Conservation (phyloP, 2,113 vertebrate species). For the crab-eating macaque (Macaca fascicularis) region DNA sequence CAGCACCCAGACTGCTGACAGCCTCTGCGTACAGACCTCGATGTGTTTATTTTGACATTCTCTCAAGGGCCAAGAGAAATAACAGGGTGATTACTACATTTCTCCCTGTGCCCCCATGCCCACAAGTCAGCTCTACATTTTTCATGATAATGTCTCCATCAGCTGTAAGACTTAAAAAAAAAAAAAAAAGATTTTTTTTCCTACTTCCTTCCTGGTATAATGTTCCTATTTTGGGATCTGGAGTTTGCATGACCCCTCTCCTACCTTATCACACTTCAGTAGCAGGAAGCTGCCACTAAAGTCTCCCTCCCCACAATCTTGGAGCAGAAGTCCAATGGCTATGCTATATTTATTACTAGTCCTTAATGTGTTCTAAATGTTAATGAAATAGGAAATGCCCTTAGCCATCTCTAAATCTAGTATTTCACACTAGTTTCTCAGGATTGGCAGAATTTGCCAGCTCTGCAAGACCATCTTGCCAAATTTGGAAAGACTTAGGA, state of each 20-base stretch:
- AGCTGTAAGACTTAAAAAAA: not conserved
- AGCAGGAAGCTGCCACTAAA: not conserved
- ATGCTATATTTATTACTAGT: slow-evolving; percentile 6
- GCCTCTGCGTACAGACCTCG: not conserved
- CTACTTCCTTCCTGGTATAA: not conserved
- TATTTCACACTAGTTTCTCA: slow-evolving; percentile 37
- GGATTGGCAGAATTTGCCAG: slow-evolving; percentile 3
- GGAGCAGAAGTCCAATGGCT: not conserved
- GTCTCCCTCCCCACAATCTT: not conserved
- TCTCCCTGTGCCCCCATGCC: not conserved
- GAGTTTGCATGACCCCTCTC: not conserved
- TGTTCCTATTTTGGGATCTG: slow-evolving; percentile 18
- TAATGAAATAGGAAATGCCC: slow-evolving; percentile 56
- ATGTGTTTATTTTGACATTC: slow-evolving; percentile 44
- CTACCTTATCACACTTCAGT: not conserved
- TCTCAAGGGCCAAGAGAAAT: slow-evolving; percentile 46
- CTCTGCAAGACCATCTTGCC: not conserved
- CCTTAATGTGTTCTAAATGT: slow-evolving; percentile 59
- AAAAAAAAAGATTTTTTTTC: not conserved
- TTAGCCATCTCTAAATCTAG: slow-evolving; percentile 40
- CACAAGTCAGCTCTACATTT: slow-evolving; percentile 14
- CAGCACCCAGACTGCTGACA: not conserved
- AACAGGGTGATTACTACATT: not conserved
- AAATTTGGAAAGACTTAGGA: slow-evolving; percentile 6
- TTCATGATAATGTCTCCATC: slow-evolving; percentile 18